A percentile compares a stretch with the other conserved stretches of the same genome.
Conservation (phyloP, 2,113 vertebrate species). For the Saccopteryx leptura region DNA sequence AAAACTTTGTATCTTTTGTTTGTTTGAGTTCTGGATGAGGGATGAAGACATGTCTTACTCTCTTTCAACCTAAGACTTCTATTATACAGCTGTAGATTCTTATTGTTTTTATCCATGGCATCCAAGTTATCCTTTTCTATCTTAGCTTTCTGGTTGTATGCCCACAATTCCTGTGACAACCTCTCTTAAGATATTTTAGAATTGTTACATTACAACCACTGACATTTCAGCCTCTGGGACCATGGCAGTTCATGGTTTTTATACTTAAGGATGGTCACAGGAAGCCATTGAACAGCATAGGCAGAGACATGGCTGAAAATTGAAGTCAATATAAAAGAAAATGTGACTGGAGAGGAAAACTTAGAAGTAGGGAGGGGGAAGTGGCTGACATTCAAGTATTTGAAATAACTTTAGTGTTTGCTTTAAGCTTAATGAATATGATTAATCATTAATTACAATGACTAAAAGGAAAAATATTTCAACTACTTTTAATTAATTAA, state of each 20-base stretch:
- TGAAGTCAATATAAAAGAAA: neutral
- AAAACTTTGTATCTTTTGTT: neutral
- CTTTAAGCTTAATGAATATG: neutral
- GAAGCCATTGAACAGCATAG: neutral
- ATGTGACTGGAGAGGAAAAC: neutral
- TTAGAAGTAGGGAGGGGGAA: neutral
- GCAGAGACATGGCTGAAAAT: neutral
- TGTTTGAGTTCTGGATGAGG: neutral
- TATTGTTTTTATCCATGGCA: neutral
- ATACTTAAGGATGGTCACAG: neutral
- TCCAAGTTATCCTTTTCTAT: neutral
- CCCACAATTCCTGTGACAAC: neutral
- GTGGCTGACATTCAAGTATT: neutral
- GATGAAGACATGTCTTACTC: neutral
- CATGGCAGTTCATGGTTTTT: neutral
- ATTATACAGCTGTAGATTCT: neutral
- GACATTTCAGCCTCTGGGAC: neutral
- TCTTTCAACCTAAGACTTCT: neutral
- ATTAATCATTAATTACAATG: slow-evolving; percentile 39
- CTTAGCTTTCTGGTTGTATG: neutral
- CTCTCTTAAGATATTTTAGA: neutral
- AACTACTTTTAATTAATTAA: slow-evolving; percentile 14
- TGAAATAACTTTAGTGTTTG: neutral
- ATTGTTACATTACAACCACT: neutral
- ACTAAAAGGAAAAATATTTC: neutral